Evolutionary conservation across 2,113 vertebrate genomes (phyloP), one percentile per base, ranked within the genome.

Genomic region (Sebastes schlegelii): DNA sequence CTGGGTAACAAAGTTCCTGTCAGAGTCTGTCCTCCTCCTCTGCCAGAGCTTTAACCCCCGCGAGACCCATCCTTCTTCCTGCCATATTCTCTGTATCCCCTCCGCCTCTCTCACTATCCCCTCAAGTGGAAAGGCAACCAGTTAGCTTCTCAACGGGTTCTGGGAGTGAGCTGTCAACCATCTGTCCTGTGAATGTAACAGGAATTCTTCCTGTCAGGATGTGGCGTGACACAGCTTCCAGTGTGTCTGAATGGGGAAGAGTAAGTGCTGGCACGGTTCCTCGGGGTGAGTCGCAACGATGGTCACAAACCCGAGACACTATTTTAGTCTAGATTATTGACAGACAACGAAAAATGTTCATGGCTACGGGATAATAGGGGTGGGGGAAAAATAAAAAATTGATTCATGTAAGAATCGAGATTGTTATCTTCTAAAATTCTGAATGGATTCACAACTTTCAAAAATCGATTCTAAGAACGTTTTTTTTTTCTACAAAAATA

Each of bases 141-240:
- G 87, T 87, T 90, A 70, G 79, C 84, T 82, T 63, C 79, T 77
- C 43, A 54, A 80, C 71, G n/a, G 80, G 61, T 83, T 80, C 75
- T 54, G 23, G 19, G 78, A 90, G 83, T 67, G 73, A 91, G 87
- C 82, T 68, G 84, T 94, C 91, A 91, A 87, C 84, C 74, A 84
- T 81, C 83, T 83, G 89, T 84, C 70, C 71, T 2, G 13, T n/a
- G 19, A 89, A 79, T 58, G 83, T 23, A 79, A 82, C 84, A 84
- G 73, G 83, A 86, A 87, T 51, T 76, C 45, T 79, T 88, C 49
- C 78, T 91, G 88, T 88, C 89, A 86, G 80, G 86, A 83, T 68
- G 48, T 81, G 71, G 64, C 5, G 1, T 21, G 73, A 71, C 21
- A 78, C 74, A 45, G 77, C 61, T 75, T 80, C 40, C 78, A 42